Evolutionary conservation across 35 echinoderm and acorn worm genomes (phyloP), one percentile per base, ranked within the genome.

Genomic region (Patiria miniata): DNA sequence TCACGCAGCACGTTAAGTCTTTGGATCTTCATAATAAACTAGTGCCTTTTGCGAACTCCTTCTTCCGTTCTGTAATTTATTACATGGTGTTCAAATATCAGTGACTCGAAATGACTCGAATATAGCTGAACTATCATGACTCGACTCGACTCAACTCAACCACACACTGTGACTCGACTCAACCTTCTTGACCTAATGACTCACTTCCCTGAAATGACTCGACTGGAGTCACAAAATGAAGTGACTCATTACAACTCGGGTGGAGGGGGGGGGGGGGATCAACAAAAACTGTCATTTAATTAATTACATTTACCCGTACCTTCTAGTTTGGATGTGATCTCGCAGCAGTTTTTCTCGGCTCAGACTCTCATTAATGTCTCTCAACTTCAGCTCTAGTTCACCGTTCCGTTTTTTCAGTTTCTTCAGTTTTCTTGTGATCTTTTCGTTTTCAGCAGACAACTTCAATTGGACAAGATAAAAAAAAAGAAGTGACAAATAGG

Each of bases 391-490:
- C 65, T 98, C 96, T 19, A 98, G 79, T 21, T 69, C 81, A 78
- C 78, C 39, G 51, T 98, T 98, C 18, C 76, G 80, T 40, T 86
- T 94, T 82, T 91, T 91, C 39, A 98, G 68, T 77, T 98, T 98
- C 78, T 94, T 98, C 58, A 98, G 77, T 30, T 91, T 94, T 52
- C 40, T 89, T 3, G 86, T 37, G 51, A 98, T 65, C 83, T 88
- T 68, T 76, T 94, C 89, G 86, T 98, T 98, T 38, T 94, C 86
- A 86, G 89, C 89, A 52, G 96, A 87, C 55, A 98, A 68, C 96
- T 98, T 22, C 0, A 73, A 73, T 28, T 30, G 18, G 58, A 61
- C 0, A 61, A 61, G 19, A 30, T 21, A 32, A 23, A 73, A 73
- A 73, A 28, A 32, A 32, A 36, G 23, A 23, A 10, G 34, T 34